Percentiles rank a stretch among this genome's conserved stretches.
phyloP scores from a whole-genome alignment of 2,797 vertebrate genomes.

The Ctenopoma multispine region DNA sequence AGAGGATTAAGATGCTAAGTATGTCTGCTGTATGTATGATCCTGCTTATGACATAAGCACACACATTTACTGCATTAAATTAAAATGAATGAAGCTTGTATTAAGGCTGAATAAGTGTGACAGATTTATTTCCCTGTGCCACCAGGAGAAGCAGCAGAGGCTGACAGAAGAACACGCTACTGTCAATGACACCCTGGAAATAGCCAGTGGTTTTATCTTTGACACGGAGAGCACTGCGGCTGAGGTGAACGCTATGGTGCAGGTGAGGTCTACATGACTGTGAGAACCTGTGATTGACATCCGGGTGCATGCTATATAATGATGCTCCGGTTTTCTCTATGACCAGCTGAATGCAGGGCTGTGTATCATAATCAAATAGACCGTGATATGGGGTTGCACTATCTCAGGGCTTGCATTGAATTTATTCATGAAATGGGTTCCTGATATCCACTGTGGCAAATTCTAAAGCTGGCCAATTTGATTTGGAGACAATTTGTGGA shows the following conservation, averaged over 20 bases:
- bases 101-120: background rate
- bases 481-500: conserved; percentile 55
- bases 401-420: conserved; percentile 15
- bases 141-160: conserved; percentile 72
- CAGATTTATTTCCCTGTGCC: background rate
- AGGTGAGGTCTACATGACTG: conserved; percentile 78
- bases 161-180: conserved; percentile 74
- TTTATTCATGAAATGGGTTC: conserved; percentile 50
- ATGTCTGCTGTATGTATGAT: no score
- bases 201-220: conserved; percentile 72
- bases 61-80: no score
- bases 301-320: background rate
- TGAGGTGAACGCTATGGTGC: conserved; percentile 85
- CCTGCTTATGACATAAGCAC: no score
- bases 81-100: no score
- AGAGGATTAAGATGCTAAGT: no score
- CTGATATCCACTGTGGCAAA: conserved; percentile 7
- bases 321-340: conserved; percentile 16
- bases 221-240: conserved; percentile 68
- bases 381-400: conserved; percentile 1
- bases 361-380: conserved; percentile 36
- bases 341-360: conserved; percentile 10
- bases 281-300: background rate
- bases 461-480: conserved; percentile 32
- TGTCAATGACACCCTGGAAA: conserved; percentile 80